Evolutionary conservation across 2,888 invertebrate species (phyloP).

Genomic region (Sicus ferrugineus): DNA sequence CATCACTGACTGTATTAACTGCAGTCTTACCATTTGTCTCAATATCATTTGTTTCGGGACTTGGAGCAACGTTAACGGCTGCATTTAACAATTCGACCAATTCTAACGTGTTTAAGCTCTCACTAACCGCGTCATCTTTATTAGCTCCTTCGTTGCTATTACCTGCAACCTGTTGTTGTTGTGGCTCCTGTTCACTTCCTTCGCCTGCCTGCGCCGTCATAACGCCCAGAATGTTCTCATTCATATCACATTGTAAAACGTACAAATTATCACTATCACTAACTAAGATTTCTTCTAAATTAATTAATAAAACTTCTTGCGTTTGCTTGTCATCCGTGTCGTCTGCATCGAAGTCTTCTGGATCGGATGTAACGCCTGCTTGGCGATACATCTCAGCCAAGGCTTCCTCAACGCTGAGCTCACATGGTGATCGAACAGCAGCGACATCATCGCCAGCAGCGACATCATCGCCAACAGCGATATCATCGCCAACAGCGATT

Average conservation of each 20-base stretch:
- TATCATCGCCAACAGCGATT: not conserved
- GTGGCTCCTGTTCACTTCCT: not conserved
- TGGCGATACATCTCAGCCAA: constrained; percentile 60
- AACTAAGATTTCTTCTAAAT: constrained; percentile 61
- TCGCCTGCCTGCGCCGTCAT: constrained; percentile 39
- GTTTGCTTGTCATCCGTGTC: constrained; percentile 37
- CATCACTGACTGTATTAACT: constrained; percentile 27
- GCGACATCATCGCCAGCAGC: constrained; percentile 12
- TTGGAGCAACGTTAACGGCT: constrained; percentile 39
- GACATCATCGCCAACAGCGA: not conserved
- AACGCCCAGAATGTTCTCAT: constrained; percentile 59
- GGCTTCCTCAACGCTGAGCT: constrained; percentile 58
- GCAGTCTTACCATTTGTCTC: constrained; percentile 20
- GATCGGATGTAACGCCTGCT: constrained; percentile 55
- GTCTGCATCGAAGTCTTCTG: constrained; percentile 46
- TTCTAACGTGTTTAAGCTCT: constrained; percentile 45
- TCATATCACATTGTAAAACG: constrained; percentile 64
- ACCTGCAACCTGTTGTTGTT: constrained; percentile 1
- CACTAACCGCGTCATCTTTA: constrained; percentile 27
- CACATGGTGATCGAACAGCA: constrained; percentile 45
- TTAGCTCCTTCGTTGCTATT: constrained; percentile 31
- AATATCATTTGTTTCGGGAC: constrained; percentile 29
- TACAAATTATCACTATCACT: constrained; percentile 60
- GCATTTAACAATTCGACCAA: constrained; percentile 50
- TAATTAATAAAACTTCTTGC: constrained; percentile 59